These are phyloP conservation scores for Phyllostomus discolor DNA, from an alignment of 2,113 vertebrate species.

Conservation along the genomic window DNA sequence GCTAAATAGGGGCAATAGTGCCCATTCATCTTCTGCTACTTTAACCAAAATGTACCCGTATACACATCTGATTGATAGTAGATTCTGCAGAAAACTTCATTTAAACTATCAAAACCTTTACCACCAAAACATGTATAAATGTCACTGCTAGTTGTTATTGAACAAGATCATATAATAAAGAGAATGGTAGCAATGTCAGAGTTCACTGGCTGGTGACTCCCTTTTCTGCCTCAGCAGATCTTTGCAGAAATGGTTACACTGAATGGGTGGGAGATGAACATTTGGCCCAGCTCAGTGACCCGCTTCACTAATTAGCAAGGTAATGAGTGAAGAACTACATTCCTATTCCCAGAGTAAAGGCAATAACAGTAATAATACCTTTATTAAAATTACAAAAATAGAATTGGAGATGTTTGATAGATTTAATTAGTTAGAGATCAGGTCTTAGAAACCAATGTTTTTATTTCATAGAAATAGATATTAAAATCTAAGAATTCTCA, in stretches of 20 bases:
- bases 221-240: neutral
- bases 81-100: neutral
- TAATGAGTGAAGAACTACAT: neutral
- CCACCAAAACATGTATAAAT: neutral
- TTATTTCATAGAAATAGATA: neutral
- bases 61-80: neutral
- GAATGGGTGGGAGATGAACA: neutral
- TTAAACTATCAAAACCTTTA: neutral
- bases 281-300: neutral
- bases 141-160: neutral
- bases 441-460: neutral
- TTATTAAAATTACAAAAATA: neutral
- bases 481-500: neutral
- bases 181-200: neutral
- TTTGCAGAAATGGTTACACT: neutral
- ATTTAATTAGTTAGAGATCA: neutral
- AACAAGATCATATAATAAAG: neutral
- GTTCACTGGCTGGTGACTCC: neutral
- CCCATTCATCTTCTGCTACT: rapidly evolving
- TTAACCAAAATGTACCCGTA: neutral
- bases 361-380: neutral
- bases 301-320: neutral
- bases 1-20: neutral
- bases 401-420: neutral
- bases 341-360: neutral